These are phyloP conservation scores for Empis stercorea DNA, from an alignment of 2,888 invertebrate species.

Conservation along the genomic window DNA sequence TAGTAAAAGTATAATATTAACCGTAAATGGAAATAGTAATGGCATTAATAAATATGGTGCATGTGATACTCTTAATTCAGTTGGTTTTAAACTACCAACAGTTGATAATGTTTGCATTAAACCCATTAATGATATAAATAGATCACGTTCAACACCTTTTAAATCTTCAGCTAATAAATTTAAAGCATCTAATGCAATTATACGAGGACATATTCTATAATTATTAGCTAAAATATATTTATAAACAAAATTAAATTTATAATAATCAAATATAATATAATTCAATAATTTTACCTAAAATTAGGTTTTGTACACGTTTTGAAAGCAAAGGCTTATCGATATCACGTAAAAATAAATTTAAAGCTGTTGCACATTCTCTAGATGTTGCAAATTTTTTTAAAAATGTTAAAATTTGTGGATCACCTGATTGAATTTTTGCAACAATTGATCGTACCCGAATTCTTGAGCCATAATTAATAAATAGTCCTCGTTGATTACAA, in stretches of 20 bases:
- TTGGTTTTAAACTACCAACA: conserved; percentile 10
- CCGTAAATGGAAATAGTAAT: conserved; percentile 8
- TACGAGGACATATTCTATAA: conserved; percentile 7
- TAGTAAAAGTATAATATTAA: neutral
- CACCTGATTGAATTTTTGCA: conserved; percentile 10
- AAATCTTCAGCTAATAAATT: conserved; percentile 10
- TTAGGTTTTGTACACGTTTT: conserved; percentile 9
- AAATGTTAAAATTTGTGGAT: conserved; percentile 8
- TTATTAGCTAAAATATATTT: conserved; percentile 11
- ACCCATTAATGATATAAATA: conserved; percentile 9
- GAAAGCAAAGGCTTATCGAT: conserved; percentile 10
- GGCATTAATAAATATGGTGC: conserved; percentile 12
- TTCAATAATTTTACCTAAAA: conserved; percentile 6
- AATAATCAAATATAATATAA: neutral
- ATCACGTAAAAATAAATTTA: conserved; percentile 8
- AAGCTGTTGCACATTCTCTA: conserved; percentile 12
- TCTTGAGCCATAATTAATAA: conserved; percentile 11
- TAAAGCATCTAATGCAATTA: conserved; percentile 11
- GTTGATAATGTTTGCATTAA: conserved; percentile 12
- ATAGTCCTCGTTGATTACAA: conserved; percentile 9
- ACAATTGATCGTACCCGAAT: conserved; percentile 8
- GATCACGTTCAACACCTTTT: conserved; percentile 6
- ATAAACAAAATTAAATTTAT: neutral
- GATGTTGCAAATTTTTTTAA: conserved; percentile 8
- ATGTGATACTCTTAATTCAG: conserved; percentile 11